Base-by-base conservation (phyloP, 2,797 vertebrate species). In the Esox lucius region DNA sequence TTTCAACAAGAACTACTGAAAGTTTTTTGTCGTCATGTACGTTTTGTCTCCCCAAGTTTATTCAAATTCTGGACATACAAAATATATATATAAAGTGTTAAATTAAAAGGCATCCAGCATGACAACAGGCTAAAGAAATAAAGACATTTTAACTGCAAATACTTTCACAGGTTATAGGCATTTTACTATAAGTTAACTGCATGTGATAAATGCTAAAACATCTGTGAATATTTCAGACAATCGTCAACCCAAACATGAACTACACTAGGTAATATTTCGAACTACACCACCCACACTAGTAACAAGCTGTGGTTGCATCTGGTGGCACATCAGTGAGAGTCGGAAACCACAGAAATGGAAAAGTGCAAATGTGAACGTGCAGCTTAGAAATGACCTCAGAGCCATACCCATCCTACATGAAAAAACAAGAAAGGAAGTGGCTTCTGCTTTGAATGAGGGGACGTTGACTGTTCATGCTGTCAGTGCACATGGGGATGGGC, bases 381-480 rank as follows among this genome's bases (percentile, higher is more conserved):
- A 68, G 80, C 68, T 69, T 73, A 24, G 19, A 49, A 68, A 22
- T 86, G 76, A 87, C 79, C 85, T 90, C 83, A 81, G 67, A 70
- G 68, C 65, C 49, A 76, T 68, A 51, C 4, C 66, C 49, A 15
- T 35, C 4, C 22, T 16, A 16, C 33, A 49, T 71, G 53, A 15
- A 80, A n/a, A 24, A n/a, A 42, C 3, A 4, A 42, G 53, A 61
- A 71, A 87, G 82, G 83, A 89, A 81, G 77, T 78, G 71, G 62
- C 62, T 65, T 65, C 26, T 26, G 61, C 62, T 65, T 65, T 65
- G 12, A 31, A 15, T 31, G 13, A 1, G 62, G 62, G 62, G 13
- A 12, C 15, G 62, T 15, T 59, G 16, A 59, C 19, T 56, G 53
- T 53, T n/a, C 53, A 11, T 39, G 5, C 39, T 42, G 5, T 42